Evolutionary conservation across 2,888 invertebrate genomes (phyloP), one percentile per base, ranked within the genome.

Genomic region (Drosophila testacea): DNA sequence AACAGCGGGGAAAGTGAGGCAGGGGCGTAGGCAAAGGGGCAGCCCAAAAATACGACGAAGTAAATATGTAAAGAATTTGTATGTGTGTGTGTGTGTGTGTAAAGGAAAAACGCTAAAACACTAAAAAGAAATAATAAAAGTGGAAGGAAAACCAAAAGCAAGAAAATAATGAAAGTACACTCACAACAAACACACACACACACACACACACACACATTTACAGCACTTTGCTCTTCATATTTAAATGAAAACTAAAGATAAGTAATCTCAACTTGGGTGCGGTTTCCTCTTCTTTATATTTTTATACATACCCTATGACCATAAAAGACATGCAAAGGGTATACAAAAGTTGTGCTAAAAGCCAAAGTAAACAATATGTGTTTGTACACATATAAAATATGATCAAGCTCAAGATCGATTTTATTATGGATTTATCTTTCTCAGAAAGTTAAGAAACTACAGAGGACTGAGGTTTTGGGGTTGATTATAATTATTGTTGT

Each of bases 191-290:
- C 50, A 59, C 50, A 42, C 41, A 62, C 41, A 63, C 42, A 55
- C 56, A 3, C 32, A 52, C 44, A 44, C 39, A 41, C 48, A 54
- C 48, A 52, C 13, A 57, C 38, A 60, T 16, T 36, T 38, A 63
- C 22, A 59, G 62, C 71, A 81, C 72, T 69, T 79, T 69, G 71
- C 77, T 79, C 73, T 79, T 87, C 83, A 83, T 88, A 88, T 88
- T 83, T 79, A 83, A 83, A 83, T 83, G 79, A 85, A 85, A 88
- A 88, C 88, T 88, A 82, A 83, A 83, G 83, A 83, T 83, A 83
- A 83, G 83, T 83, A 88, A 83, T 83, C 83, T 81, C 69, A 69
- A 70, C 70, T 81, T 85, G 83, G 83, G 83, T 85, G 83, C 77
- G 83, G 83, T 79, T 88, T 83, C 69, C 77, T 46, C 64, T 27